Percentiles rank a stretch among this genome's conserved stretches.
phyloP scores from a whole-genome alignment of 2,888 invertebrate species.

The Scaptomyza cyrtandrae region DNA sequence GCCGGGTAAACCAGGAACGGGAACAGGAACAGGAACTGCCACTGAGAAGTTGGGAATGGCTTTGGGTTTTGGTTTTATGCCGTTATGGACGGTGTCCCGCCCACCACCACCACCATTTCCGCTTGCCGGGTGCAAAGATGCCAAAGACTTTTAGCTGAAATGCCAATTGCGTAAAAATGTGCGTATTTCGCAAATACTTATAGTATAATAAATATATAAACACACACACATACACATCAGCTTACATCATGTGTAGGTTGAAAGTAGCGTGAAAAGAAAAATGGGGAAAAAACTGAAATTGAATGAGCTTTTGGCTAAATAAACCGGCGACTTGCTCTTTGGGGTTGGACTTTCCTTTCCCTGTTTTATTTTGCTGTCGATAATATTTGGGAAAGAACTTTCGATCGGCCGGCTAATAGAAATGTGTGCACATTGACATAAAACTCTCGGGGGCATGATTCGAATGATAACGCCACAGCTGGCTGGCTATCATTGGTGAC shows the following conservation, averaged over 20 bases:
- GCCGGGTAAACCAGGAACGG: conserved; percentile 10
- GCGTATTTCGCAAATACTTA: conserved; percentile 60
- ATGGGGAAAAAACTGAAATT: conserved; percentile 32
- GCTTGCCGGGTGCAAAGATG: conserved; percentile 26
- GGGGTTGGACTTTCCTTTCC: background rate
- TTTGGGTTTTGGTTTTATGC: conserved; percentile 3
- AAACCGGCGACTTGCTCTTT: conserved; percentile 29
- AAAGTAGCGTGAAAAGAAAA: conserved; percentile 14
- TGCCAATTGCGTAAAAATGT: conserved; percentile 68
- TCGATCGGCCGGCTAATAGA: conserved; percentile 57
- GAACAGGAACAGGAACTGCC: background rate
- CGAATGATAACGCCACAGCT: conserved; percentile 42
- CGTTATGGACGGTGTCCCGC: conserved; percentile 31
- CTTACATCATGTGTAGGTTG: conserved; percentile 18
- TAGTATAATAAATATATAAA: conserved; percentile 23
- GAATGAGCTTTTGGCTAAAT: conserved; percentile 60
- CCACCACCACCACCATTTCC: conserved; percentile 47
- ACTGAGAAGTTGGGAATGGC: conserved; percentile 11
- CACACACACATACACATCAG: conserved; percentile 10
- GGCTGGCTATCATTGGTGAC: conserved; percentile 42
- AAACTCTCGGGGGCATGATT: conserved; percentile 54
- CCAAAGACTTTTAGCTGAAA: conserved; percentile 58
- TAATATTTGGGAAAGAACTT: conserved; percentile 37
- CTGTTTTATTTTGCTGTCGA: background rate
- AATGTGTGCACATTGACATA: conserved; percentile 47